These are phyloP conservation scores for Sakesphorus luctuosus DNA, from an alignment of 2,113 vertebrate genomes.

Conservation along the genomic window DNA sequence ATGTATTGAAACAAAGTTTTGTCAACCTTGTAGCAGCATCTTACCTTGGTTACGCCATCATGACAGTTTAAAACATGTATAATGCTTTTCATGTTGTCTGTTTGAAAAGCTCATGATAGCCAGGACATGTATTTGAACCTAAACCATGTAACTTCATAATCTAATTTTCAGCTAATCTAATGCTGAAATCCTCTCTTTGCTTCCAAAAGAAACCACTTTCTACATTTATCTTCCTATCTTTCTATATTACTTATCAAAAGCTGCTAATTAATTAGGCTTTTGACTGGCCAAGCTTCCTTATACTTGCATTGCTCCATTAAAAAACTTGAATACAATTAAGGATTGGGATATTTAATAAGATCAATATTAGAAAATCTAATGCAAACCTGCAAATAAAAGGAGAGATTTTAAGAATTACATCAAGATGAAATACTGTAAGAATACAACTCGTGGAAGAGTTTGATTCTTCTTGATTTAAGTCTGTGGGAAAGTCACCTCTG, in stretches of 20 bases:
- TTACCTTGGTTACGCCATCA: background rate
- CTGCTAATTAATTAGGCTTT: background rate
- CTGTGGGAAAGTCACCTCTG: background rate
- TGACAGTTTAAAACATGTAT: background rate
- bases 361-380: background rate
- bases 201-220: background rate
- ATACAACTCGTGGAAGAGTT: background rate
- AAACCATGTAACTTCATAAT: background rate
- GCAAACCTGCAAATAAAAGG: background rate
- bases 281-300: background rate
- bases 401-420: background rate
- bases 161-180: background rate
- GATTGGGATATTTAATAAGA: background rate
- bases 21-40: background rate
- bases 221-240: background rate
- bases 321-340: background rate
- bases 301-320: background rate
- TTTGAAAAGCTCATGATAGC: background rate
- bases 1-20: background rate
- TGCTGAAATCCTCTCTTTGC: background rate
- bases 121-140: background rate
- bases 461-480: background rate
- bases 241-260: background rate
- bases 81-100: accelerated
- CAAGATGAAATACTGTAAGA: background rate